Evolutionary conservation across 1,140 invertebrate genomes (phyloP).

Genomic region (Marisa cornuarietis): DNA sequence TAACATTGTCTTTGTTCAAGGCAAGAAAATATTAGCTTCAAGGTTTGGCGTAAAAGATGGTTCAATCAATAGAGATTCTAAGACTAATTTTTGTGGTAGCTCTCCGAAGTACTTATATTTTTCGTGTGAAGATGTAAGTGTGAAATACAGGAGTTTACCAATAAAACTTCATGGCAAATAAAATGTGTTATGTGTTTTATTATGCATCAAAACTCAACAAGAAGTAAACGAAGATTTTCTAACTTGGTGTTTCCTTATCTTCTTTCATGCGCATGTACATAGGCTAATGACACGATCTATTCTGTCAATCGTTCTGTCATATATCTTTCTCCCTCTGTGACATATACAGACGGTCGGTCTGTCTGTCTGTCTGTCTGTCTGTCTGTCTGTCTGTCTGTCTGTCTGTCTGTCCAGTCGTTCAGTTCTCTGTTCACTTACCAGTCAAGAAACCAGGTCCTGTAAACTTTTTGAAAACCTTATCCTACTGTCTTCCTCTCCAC

Average conservation of each 20-base stretch:
- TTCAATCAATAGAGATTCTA: not conserved
- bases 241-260: not conserved
- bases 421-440: not conserved
- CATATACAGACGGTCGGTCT: not conserved
- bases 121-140: not conserved
- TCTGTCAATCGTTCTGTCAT: not conserved
- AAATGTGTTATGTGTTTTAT: not conserved
- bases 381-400: not conserved
- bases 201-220: too few relatives aligned
- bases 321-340: too few relatives aligned
- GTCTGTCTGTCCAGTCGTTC: not conserved
- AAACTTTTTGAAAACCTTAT: not conserved
- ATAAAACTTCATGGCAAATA: not conserved
- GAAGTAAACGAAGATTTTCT: too few relatives aligned
- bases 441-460: not conserved
- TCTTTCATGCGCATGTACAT: not conserved
- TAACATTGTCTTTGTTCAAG: not conserved
- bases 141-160: not conserved
- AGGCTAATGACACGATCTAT: not conserved
- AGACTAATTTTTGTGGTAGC: not conserved
- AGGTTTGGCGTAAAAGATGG: not conserved
- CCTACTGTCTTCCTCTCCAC: not conserved
- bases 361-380: too few relatives aligned
- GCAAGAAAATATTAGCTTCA: not conserved
- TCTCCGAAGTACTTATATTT: not conserved